Base-by-base conservation (phyloP, 2,113 vertebrate species). In the Tor tambroides region DNA sequence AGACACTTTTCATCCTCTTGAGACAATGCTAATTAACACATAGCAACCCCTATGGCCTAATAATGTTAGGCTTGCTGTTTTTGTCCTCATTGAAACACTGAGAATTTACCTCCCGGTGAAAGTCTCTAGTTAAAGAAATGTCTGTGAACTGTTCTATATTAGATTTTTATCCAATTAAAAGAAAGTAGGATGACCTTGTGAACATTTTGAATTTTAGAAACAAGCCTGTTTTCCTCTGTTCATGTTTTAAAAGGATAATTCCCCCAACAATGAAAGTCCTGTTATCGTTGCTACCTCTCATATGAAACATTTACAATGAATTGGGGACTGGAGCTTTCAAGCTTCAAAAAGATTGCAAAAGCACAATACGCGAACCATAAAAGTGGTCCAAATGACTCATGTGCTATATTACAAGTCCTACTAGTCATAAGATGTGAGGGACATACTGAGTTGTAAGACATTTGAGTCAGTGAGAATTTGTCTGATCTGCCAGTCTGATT, bases 1-100 rank as follows among this genome's bases (percentile, higher is more conserved):
- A 85, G 61, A 15, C 11, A 65, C 35, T 80, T 81, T 56, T 75
- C 79, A 75, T 56, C 79, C 85, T 87, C 79, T 75, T 23, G 79
- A 81, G 79, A 83, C 41, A 6, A 82, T 81, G 54, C 49, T 72
- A 80, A 86, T 82, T 61, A 87, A 61, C n/a, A 59, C 61, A 32
- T 38, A 61, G 69, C 17, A 59, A 32, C 76, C 51, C 61, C 65
- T 32, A 85, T 86, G 46, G 23, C 65, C 30, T 30, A 74, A 81
- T 81, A 59, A 35, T 75, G 78, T n/a, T n/a, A 19, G 43, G 19
- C 26, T 61, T 32, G 51, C 65, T 61, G 51, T 49, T 46, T 67
- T 12, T 12, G 14, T 63, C 65, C 49, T 87, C 78, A 82, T 46
- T 86, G 30, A 71, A 80, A 65, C 38, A 14, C 15, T 43, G 85